Percentiles rank a stretch among this genome's conserved stretches.
Evolutionary conservation across 2,888 invertebrate genomes (phyloP).

Genomic region (Adelognathus sp.): DNA sequence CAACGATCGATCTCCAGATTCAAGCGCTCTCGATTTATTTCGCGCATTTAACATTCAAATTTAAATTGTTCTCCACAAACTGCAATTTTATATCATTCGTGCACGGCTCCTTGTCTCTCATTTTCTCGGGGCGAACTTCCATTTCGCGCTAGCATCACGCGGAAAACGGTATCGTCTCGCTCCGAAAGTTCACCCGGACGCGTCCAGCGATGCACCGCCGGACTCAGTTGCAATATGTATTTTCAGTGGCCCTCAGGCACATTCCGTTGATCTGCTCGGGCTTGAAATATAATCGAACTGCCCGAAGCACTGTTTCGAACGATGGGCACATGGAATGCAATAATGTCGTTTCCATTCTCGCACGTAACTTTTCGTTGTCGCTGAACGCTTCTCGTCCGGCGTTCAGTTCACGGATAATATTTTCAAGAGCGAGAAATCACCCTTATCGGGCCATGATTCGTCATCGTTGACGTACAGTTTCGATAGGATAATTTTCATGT

Average conservation of each 20-base stretch:
- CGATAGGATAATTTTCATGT: constrained; percentile 53
- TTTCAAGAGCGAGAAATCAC: constrained; percentile 3
- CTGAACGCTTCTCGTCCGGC: not conserved
- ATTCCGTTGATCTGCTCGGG: constrained; percentile 11
- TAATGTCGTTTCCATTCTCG: not conserved
- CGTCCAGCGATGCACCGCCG: not conserved
- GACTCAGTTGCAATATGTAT: constrained; percentile 4
- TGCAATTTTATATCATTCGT: not conserved
- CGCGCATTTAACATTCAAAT: too few relatives aligned
- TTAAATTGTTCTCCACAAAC: too few relatives aligned
- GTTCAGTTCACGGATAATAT: not conserved
- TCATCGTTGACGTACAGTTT: constrained; percentile 20
- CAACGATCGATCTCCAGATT: too few relatives aligned
- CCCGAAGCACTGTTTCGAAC: constrained; percentile 7
- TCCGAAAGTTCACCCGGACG: not conserved
- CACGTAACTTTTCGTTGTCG: not conserved
- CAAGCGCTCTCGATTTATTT: too few relatives aligned
- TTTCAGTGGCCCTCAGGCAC: constrained; percentile 4
- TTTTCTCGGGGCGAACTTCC: not conserved
- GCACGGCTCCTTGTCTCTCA: not conserved
- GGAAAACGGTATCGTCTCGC: constrained; percentile 3
- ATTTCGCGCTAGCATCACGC: not conserved
- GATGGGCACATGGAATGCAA: not conserved
- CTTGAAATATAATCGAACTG: constrained; percentile 10
- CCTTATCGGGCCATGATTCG: not conserved